phyloP scores from a whole-genome alignment of 2,113 vertebrate species.

The Arvicanthis niloticus region DNA sequence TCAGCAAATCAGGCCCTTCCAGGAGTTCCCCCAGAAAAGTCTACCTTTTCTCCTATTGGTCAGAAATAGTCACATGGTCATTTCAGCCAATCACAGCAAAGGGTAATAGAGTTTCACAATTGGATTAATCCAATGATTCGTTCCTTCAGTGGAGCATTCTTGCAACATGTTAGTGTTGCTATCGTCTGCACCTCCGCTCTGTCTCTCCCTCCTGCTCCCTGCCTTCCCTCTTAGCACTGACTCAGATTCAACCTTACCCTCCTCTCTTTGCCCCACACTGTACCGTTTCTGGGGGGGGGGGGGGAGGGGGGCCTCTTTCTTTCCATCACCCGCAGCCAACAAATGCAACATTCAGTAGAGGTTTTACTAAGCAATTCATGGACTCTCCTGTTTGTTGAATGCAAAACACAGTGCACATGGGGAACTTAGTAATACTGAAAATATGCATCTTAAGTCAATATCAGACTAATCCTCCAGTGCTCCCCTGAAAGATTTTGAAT shows the following conservation, averaged over 20 bases:
- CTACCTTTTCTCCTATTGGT: neutral
- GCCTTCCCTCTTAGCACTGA: too few species aligned
- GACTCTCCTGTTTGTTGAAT: neutral
- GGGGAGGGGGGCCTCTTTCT: too few species aligned
- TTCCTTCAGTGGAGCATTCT: neutral
- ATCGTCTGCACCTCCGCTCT: neutral
- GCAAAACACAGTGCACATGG: neutral
- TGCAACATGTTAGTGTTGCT: neutral
- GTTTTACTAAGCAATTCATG: neutral
- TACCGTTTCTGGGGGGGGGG: rapidly evolving
- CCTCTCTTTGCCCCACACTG: neutral
- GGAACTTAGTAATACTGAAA: neutral
- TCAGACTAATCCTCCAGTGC: neutral
- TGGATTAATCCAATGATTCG: neutral
- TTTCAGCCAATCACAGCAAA: neutral
- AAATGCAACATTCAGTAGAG: neutral
- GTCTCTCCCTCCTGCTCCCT: neutral
- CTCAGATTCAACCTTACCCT: neutral
- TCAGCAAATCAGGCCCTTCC: neutral
- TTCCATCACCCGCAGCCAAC: neutral
- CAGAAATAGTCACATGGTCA: neutral
- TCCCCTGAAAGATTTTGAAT: neutral
- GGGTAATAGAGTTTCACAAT: neutral
- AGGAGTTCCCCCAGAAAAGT: neutral
- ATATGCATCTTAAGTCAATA: neutral